These are phyloP conservation scores for Choristoneura fumiferana DNA, from an alignment of 1,140 invertebrate genomes.

Conservation along the genomic window DNA sequence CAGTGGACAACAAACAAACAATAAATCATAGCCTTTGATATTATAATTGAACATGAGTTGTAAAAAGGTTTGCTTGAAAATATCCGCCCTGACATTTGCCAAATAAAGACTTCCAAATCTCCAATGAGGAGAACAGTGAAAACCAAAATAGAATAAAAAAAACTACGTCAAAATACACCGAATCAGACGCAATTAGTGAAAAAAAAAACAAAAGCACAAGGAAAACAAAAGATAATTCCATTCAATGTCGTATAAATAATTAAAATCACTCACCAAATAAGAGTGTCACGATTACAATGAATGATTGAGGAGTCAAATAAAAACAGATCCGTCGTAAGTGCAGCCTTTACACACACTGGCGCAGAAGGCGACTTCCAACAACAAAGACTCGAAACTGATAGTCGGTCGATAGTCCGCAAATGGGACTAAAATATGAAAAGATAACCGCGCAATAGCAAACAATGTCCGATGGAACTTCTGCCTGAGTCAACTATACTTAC, in stretches of 20 bases:
- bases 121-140: too few species aligned
- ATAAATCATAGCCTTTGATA: too few species aligned
- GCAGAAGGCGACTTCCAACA: slow-evolving; percentile 72
- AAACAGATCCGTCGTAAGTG: slow-evolving; percentile 53
- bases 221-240: slow-evolving; percentile 10
- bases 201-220: slow-evolving; percentile 6
- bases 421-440: slow-evolving; percentile 37
- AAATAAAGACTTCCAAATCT: too few species aligned
- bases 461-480: slow-evolving; percentile 33
- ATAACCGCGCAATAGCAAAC: slow-evolving; percentile 42
- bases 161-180: slow-evolving; percentile 7
- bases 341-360: slow-evolving; percentile 76
- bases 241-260: slow-evolving; percentile 10
- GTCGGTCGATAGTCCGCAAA: slow-evolving; percentile 41
- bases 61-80: too few species aligned
- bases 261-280: slow-evolving; percentile 20
- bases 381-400: slow-evolving; percentile 51
- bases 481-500: slow-evolving; percentile 37
- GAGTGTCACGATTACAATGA: slow-evolving; percentile 8
- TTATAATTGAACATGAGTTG: too few species aligned
- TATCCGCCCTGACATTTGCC: too few species aligned
- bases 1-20: too few species aligned
- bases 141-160: not conserved
- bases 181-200: not conserved
- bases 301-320: not conserved